Evolutionary conservation across 1,140 invertebrate genomes (phyloP).

Genomic region (Sipha flava): DNA sequence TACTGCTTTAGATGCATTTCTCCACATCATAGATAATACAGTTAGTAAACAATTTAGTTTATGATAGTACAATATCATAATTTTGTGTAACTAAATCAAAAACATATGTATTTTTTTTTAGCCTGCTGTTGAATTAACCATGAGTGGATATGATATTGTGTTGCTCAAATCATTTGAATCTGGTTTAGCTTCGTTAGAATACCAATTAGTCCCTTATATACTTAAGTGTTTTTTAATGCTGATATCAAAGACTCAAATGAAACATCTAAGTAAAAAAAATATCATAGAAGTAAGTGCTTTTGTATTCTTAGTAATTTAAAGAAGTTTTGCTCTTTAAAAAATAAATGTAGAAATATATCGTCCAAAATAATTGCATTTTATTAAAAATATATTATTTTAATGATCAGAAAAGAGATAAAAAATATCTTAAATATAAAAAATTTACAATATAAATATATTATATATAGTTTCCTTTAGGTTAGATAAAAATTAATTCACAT

Average conservation of each 20-base stretch:
- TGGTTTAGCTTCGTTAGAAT: not conserved
- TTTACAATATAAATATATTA: too few species aligned
- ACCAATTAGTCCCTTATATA: not conserved
- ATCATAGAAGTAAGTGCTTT: not conserved
- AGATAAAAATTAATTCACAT: too few species aligned
- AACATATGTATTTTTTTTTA: not conserved
- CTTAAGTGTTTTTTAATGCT: not conserved
- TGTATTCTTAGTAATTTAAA: not conserved
- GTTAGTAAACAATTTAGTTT: not conserved
- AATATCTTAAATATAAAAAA: too few species aligned
- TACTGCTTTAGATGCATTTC: not conserved
- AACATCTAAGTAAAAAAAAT: slow-evolving; percentile 17
- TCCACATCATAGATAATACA: slow-evolving; percentile 18
- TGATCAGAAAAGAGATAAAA: too few species aligned
- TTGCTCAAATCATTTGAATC: not conserved
- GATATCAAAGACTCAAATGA: slow-evolving; percentile 17
- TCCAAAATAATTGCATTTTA: too few species aligned
- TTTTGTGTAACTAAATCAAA: not conserved
- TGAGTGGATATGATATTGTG: slow-evolving; percentile 7
- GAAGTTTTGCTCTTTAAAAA: too few species aligned
- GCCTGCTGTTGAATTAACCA: not conserved
- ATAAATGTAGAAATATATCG: too few species aligned
- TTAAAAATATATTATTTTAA: too few species aligned
- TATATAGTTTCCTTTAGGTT: too few species aligned
- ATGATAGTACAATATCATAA: not conserved